phyloP scores from a whole-genome alignment of 2,888 invertebrate genomes.

The Pristionchus japonicus region DNA sequence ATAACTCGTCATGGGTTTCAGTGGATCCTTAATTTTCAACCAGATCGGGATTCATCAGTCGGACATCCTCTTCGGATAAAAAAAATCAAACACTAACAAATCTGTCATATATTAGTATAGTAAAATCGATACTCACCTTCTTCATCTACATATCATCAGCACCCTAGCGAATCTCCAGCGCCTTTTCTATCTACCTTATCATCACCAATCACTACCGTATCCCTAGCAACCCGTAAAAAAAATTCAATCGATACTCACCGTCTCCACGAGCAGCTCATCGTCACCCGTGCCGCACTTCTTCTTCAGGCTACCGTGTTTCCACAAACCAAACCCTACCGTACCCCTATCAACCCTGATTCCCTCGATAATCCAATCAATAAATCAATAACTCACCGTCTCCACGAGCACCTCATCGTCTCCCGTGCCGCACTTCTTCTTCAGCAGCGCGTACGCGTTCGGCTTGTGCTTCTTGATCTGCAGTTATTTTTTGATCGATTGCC shows the following conservation, averaged over 20 bases:
- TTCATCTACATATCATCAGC: too few species aligned
- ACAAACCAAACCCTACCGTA: not conserved
- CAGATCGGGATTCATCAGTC: too few species aligned
- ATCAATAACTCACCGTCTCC: slow-evolving; percentile 59
- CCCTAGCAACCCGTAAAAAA: not conserved
- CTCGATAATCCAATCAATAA: not conserved
- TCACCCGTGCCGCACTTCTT: slow-evolving; percentile 61
- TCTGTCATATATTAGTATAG: too few species aligned
- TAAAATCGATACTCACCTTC: too few species aligned
- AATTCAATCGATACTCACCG: slow-evolving; percentile 55
- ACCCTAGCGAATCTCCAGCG: too few species aligned
- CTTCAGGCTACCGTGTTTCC: too few species aligned
- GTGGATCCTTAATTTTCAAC: too few species aligned
- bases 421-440: slow-evolving; percentile 63
- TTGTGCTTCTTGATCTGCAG: slow-evolving; percentile 46
- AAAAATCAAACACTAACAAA: too few species aligned
- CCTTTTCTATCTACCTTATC: too few species aligned
- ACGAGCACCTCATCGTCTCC: slow-evolving; percentile 67
- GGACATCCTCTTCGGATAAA: too few species aligned
- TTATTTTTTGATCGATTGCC: slow-evolving; percentile 89
- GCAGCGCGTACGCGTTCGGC: slow-evolving; percentile 56
- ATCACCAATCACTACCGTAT: not conserved
- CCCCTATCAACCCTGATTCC: not conserved
- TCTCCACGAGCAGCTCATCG: slow-evolving; percentile 67
- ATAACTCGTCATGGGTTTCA: too few species aligned